These are phyloP conservation scores for Trinorchestia longiramus DNA, from an alignment of 1,140 invertebrate genomes.

Conservation along the genomic window DNA sequence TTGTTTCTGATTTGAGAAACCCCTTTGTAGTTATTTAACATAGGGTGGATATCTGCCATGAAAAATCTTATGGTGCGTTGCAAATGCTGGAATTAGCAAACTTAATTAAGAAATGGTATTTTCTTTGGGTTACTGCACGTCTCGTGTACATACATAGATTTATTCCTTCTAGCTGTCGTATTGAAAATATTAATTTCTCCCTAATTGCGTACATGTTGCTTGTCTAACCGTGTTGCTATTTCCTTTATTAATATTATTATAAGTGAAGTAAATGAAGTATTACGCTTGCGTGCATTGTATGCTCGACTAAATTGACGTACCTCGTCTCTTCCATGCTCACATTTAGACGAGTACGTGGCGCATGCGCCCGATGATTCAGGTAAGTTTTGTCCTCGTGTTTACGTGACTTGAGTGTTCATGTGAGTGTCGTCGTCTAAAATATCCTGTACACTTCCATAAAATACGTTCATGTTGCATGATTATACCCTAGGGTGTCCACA, in stretches of 20 bases:
- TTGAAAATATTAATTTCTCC: not conserved
- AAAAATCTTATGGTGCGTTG: no score
- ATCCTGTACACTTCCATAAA: not conserved
- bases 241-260: not conserved
- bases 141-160: no score
- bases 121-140: no score
- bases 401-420: not conserved
- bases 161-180: not conserved
- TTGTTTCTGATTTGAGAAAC: no score
- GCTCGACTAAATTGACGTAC: conserved; percentile 2
- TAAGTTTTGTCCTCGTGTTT: not conserved
- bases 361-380: conserved; percentile 24
- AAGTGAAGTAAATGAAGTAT: not conserved
- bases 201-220: not conserved
- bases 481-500: not conserved
- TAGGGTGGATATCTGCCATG: no score
- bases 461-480: not conserved
- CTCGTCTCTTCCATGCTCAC: conserved; percentile 17
- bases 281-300: not conserved
- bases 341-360: conserved; percentile 21
- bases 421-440: not conserved
- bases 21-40: no score
- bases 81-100: no score
- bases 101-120: no score
- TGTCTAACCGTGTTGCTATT: not conserved